Base-by-base conservation (phyloP, 92 coral and sea anemone species). In the Scolanthus callimorphus region DNA sequence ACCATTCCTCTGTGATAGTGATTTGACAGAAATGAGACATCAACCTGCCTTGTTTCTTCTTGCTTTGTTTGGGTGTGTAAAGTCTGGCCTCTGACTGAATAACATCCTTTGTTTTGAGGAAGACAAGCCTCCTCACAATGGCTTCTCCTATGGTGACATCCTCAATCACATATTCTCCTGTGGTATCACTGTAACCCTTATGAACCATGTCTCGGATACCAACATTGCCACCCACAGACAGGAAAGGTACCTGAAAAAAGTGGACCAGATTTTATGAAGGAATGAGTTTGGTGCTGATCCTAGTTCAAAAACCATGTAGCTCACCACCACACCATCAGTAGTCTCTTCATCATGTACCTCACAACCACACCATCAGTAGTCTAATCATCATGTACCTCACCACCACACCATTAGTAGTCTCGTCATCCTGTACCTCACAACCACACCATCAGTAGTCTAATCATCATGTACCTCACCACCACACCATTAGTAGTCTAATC, bases 1-100 rank as follows among this genome's bases (percentile, higher is more conserved):
- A 79, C 72, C 39, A 86, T 70, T 11, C 69, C 97, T 28, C 79
- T 77, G 65, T 88, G 97, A 51, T 79, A 85, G 34, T 64, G 67
- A 37, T 83, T 77, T 0, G 87, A 66, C 38, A 91, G 57, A 50
- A 76, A 87, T 1, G 90, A 70, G 58, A 76, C 54, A 56, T 91
- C 97, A 20, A 82, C 86, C 20, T 4, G 65, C 17, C 23, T 21
- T 46, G 12, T 10, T 20, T 46, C 23, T 46, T 46, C 52, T 46
- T 46, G 19, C 20, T 27, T 3, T 29, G 0, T 29, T 24, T 48
- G 75, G 84, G 81, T 64, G 81, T 39, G 28, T 56, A 25, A n/a
- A 91, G 53, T 64, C 70, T 78, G 45, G 95, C 95, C 52, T 91
- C 97, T 63, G 97, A 91, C 39, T 91, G 97, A 52, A 91, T 65